Base-by-base conservation (phyloP, 2,797 vertebrate species). In the Tokudaia tokunoshimensis region DNA sequence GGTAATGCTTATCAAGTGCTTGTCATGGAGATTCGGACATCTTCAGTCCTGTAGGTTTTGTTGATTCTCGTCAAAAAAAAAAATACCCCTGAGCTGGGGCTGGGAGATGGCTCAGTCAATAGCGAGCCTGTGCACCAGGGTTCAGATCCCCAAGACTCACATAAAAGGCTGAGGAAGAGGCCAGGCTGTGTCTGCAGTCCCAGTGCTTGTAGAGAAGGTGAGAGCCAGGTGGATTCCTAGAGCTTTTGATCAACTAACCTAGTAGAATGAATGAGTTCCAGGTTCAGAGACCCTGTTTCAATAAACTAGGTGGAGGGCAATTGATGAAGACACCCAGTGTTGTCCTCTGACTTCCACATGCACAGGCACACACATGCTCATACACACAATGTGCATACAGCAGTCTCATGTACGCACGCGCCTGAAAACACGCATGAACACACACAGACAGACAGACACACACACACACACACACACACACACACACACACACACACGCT, bases 11-110 rank as follows among this genome's bases (percentile, higher is more conserved):
- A 87, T 24, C 34, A 94, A 76, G 57, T 85, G 52, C 2, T 95
- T 70, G 26, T 57, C 59, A 67, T 67, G 24, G 86, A 94, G 31
- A 80, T 90, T 14, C 17, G n/a, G 44, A 91, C 47, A 92, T 93
- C 15, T 76, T 29, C 11, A 29, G 82, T 29, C 67, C 34, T n/a
- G 10, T 13, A 26, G 67, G 50, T 22, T 90, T 81, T 94, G 31
- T 84, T 89, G 59, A 80, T 12, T 52, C 74, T 1, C 24, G 82
- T 83, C 61, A 87, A 65, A 87, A 74, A 94, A 52, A 52, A 52
- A 52, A 52, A 67, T 93, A 76, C n/a, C 67, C 65, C 67, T 17
- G 3, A 19, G 3, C 84, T 87, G 34, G 50, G 47, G 22, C 47
- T 86, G 44, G 65, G n/a, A 52, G 31, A 41, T 37, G 84, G 65